Percentiles rank a stretch among this genome's conserved stretches.
Conservation (phyloP, 2,888 invertebrate genomes). For the Metallyticus violacea region DNA sequence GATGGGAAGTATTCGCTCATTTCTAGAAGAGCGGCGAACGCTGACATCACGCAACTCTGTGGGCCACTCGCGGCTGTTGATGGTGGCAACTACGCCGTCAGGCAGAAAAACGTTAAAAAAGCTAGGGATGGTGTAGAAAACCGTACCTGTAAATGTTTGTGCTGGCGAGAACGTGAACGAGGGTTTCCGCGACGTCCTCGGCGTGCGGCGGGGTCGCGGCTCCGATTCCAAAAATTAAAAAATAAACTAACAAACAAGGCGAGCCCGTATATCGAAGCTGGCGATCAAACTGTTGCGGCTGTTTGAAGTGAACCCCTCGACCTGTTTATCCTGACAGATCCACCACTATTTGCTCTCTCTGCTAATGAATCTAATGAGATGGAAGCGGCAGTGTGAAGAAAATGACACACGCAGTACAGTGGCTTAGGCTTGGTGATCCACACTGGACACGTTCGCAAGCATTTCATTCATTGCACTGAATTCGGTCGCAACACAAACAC, state of each 20-base stretch:
- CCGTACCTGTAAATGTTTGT: neutral
- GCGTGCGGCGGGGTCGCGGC: no score
- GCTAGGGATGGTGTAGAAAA: neutral
- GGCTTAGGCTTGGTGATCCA: neutral
- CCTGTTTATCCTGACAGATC: neutral
- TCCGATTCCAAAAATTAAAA: neutral
- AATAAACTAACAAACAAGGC: neutral
- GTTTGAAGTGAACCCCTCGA: conserved; percentile 3
- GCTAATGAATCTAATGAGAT: neutral
- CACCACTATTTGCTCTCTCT: neutral
- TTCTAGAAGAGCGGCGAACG: no score
- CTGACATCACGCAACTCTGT: neutral
- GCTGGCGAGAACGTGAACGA: neutral
- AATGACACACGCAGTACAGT: no score
- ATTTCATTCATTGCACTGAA: no score
- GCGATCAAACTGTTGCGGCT: neutral
- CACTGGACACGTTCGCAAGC: no score
- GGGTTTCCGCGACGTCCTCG: no score
- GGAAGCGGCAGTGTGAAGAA: neutral
- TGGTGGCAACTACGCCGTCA: neutral
- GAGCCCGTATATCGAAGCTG: neutral
- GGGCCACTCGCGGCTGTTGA: no score
- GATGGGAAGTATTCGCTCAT: no score
- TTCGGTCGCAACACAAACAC: no score
- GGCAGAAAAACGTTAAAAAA: neutral